These are phyloP conservation scores for Pelochelys cantorii DNA, from an alignment of 2,797 vertebrate genomes.

Conservation along the genomic window DNA sequence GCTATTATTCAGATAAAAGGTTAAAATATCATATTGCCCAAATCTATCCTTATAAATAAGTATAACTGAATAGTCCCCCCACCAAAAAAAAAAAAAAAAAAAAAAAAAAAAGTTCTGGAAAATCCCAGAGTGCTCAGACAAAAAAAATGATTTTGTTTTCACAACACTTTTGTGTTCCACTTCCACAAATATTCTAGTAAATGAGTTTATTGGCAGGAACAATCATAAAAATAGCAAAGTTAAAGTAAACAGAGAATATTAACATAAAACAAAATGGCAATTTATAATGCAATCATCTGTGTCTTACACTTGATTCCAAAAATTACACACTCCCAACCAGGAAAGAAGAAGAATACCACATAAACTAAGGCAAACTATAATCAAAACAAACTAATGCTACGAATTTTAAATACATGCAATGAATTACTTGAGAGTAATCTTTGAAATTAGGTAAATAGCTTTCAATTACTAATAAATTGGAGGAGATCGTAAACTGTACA, in stretches of 20 bases:
- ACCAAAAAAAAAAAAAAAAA: not conserved
- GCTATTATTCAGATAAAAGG: not conserved
- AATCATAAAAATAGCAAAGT: not conserved
- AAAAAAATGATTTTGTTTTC: not conserved
- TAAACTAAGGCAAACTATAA: not conserved
- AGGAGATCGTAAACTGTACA: not conserved
- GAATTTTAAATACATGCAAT: rapidly evolving
- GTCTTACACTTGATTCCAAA: not conserved
- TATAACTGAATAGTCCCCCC: not conserved
- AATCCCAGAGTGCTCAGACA: not conserved
- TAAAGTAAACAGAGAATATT: not conserved
- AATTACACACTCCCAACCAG: not conserved
- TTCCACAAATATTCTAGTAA: not conserved
- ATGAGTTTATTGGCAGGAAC: not conserved
- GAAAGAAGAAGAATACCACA: not conserved
- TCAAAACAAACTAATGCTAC: not conserved
- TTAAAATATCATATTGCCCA: not conserved
- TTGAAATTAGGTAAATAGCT: not conserved
- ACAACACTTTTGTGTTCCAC: not conserved
- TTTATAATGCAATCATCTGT: not conserved
- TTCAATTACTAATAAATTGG: not conserved
- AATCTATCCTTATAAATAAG: not conserved
- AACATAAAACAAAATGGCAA: not conserved
- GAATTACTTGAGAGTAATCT: not conserved
- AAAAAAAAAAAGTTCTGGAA: not conserved